Evolutionary conservation across 2,888 invertebrate species (phyloP).

Genomic region (Dascillus cervinus): DNA sequence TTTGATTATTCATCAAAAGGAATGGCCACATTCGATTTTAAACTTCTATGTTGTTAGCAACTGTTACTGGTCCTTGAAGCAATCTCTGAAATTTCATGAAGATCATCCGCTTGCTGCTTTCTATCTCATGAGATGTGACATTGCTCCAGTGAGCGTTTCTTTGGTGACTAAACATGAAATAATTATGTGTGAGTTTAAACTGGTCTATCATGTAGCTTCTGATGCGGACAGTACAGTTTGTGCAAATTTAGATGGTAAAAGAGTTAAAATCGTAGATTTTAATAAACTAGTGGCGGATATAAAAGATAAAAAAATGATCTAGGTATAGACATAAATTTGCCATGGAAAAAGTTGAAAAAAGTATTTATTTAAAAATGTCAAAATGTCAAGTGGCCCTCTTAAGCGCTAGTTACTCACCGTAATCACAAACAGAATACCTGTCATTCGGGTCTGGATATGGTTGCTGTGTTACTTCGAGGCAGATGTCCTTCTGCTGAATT

Average conservation of each 20-base stretch:
- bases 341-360: too few species aligned
- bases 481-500: too few species aligned
- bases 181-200: constrained; percentile 55
- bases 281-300: too few species aligned
- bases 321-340: too few species aligned
- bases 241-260: constrained; percentile 71
- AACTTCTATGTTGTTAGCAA: constrained; percentile 74
- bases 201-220: constrained; percentile 49
- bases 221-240: constrained; percentile 37
- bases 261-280: too few species aligned
- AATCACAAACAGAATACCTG: too few species aligned
- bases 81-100: constrained; percentile 52
- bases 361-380: too few species aligned
- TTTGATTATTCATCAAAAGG: constrained; percentile 20
- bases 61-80: constrained; percentile 88
- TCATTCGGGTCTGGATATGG: too few species aligned
- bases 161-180: constrained; percentile 45
- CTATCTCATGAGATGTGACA: constrained; percentile 15
- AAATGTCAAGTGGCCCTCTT: too few species aligned
- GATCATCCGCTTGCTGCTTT: constrained; percentile 27
- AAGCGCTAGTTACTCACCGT: too few species aligned
- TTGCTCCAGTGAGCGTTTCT: constrained; percentile 39
- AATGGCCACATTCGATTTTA: constrained; percentile 38
- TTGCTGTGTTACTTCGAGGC: too few species aligned
- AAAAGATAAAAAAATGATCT: too few species aligned